phyloP scores from a whole-genome alignment of 30 jellyfish, hydroid and myxozoan genomes.

The Aurelia sp. region DNA sequence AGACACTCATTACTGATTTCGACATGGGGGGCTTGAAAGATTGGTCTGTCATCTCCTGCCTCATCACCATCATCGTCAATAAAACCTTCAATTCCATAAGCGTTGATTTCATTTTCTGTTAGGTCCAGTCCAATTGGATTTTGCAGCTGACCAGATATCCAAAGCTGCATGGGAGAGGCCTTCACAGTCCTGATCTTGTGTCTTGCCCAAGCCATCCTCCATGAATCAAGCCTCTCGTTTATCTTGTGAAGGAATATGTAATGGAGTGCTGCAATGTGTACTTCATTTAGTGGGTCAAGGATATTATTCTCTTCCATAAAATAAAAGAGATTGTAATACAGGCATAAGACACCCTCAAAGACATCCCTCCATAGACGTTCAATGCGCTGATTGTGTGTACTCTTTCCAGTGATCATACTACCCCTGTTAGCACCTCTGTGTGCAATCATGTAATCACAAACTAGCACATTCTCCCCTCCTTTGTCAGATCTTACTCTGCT shows the following conservation, averaged over 20 bases:
- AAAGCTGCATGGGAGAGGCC: constrained; percentile 48
- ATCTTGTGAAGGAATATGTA: constrained; percentile 5
- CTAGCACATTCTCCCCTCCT: too few relatives aligned
- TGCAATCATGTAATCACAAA: too few relatives aligned
- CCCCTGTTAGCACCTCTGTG: too few relatives aligned
- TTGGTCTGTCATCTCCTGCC: too few relatives aligned
- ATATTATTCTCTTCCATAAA: constrained; percentile 67
- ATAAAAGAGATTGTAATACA: constrained; percentile 52
- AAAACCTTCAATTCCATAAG: too few relatives aligned
- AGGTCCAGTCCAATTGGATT: constrained; percentile 60
- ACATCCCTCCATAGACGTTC: constrained; percentile 74
- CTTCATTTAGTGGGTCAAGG: constrained; percentile 66
- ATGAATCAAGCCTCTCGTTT: too few relatives aligned
- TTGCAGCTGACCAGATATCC: constrained; percentile 73
- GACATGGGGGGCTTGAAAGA: too few relatives aligned
- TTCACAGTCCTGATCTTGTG: constrained; percentile 58
- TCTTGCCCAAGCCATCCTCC: constrained; percentile 42
- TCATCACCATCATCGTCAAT: too few relatives aligned
- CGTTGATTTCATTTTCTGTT: not conserved
- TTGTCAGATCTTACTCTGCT: too few relatives aligned
- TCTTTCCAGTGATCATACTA: constrained; percentile 59
- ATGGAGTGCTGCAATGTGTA: constrained; percentile 15
- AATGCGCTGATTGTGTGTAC: not conserved
- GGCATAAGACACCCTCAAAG: constrained; percentile 50
- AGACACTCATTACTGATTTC: too few relatives aligned